Conservation (phyloP, 30 jellyfish, hydroid and myxozoan species). For the Hydractinia echinata region DNA sequence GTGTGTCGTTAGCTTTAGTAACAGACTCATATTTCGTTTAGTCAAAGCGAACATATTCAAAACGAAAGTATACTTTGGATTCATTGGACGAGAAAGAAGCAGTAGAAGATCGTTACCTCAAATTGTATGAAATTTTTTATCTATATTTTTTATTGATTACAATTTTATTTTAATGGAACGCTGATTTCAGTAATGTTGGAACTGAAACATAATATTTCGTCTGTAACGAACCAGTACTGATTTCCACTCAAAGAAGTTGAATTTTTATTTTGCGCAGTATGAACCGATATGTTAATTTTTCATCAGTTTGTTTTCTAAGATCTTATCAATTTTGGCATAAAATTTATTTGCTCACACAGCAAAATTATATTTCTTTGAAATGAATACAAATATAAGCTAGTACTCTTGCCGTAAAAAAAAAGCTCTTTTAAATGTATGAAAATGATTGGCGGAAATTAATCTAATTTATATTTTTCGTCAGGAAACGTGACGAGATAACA, state of each 20-base stretch:
- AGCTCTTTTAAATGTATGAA: no score
- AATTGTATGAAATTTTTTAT: conserved; percentile 28
- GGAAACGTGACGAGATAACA: no score
- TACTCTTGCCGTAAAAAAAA: no score
- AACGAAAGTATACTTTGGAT: conserved; percentile 68
- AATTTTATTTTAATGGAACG: background rate
- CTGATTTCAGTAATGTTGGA: no score
- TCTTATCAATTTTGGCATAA: no score
- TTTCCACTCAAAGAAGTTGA: background rate
- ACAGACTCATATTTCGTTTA: background rate
- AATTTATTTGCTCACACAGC: no score
- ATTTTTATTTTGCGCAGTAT: no score
- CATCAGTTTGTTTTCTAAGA: background rate
- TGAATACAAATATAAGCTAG: no score
- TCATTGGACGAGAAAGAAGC: conserved; percentile 80
- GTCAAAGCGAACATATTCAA: conserved; percentile 57
- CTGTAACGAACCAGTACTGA: background rate
- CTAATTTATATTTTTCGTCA: no score
- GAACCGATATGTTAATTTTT: conserved; percentile 33
- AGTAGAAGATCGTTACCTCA: conserved; percentile 43
- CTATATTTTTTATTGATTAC: background rate
- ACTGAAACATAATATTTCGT: background rate
- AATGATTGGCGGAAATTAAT: no score
- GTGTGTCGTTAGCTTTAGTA: no score
- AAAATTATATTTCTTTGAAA: no score